Base-by-base conservation (phyloP, 53 echinoderm and acorn worm genomes). In the Paracentrotus lividus region DNA sequence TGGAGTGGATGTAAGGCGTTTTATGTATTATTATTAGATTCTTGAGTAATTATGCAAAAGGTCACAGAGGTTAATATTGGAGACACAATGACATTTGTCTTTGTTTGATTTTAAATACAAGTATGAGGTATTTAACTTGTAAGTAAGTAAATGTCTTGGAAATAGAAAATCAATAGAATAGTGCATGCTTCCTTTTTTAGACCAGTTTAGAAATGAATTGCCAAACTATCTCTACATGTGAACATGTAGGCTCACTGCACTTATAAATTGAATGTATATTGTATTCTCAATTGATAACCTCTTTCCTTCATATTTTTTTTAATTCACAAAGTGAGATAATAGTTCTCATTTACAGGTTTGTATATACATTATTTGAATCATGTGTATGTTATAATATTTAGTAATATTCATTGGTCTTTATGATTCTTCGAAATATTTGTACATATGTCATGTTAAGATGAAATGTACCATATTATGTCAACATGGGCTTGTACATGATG, bases 361-460 rank as follows among this genome's bases (percentile, higher is more conserved):
- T 40, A 72, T 57, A 21, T n/a, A n/a, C n/a, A n/a, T n/a, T n/a
- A n/a, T n/a, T n/a, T n/a, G n/a, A n/a, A n/a, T n/a, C n/a, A n/a
- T n/a, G n/a, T n/a, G 52, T 13, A 67, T 67, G 20, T 59, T 59
- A 23, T 59, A 4, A 21, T 64, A 31, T 26, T 0, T 64, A 64
- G 10, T 64, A 9, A 59, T 32, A 67, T 32, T 72, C 36, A 72
- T 72, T 40, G 3, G 72, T 72, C 40, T 36, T 14, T 38, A 38
- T 34, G 5, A n/a, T n/a, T n/a, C n/a, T 55, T 16, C 55, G 21
- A 20, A 13, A 51, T 57, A 20, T 57, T 15, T 40, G 72, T 72
- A 72, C 72, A 72, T 72, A 72, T 72, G 72, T 36, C 36, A 72
- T 40, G 72, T 72, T 16, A 38, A 72, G 72, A 72, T 38, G 32